A percentile compares a stretch with the other conserved stretches of the same genome.
phyloP scores from a whole-genome alignment of 2,888 invertebrate species.

The Coelopa pilipes region DNA sequence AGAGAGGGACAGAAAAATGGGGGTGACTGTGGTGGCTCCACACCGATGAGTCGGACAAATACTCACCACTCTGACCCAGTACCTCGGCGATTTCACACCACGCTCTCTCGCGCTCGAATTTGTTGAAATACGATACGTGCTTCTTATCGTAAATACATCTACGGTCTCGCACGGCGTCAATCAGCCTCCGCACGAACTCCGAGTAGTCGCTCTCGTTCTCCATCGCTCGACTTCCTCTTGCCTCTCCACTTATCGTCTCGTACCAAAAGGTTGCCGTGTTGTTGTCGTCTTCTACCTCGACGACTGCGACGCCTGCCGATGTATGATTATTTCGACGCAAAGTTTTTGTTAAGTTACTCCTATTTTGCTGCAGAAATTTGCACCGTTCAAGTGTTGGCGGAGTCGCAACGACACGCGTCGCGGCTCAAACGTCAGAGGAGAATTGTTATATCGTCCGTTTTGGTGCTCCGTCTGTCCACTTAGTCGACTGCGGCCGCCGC shows the following conservation, averaged over 20 bases:
- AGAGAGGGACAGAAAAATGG: too few relatives aligned
- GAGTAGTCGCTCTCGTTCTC: slow-evolving; percentile 27
- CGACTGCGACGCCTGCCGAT: too few relatives aligned
- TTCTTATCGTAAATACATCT: slow-evolving; percentile 35
- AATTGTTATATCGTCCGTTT: not conserved
- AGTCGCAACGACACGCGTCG: too few relatives aligned
- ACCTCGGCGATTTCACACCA: slow-evolving; percentile 22
- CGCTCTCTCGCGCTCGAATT: slow-evolving; percentile 28
- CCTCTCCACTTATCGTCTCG: too few relatives aligned
- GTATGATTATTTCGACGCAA: not conserved
- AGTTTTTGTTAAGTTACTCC: too few relatives aligned
- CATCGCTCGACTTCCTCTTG: not conserved
- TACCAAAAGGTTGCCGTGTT: too few relatives aligned
- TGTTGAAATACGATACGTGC: slow-evolving; percentile 27
- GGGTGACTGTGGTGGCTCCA: too few relatives aligned
- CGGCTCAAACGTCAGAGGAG: not conserved
- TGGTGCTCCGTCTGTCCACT: not conserved
- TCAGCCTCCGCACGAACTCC: slow-evolving; percentile 28
- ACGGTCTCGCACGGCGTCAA: slow-evolving; percentile 23
- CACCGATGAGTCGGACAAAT: not conserved
- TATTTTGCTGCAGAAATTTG: too few relatives aligned
- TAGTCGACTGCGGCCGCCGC: not conserved
- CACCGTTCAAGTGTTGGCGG: too few relatives aligned
- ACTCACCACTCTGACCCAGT: slow-evolving; percentile 33
- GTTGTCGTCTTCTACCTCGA: too few relatives aligned